Evolutionary conservation across 1,140 invertebrate genomes (phyloP), one percentile per base, ranked within the genome.

Genomic region (Holotrichia oblita): DNA sequence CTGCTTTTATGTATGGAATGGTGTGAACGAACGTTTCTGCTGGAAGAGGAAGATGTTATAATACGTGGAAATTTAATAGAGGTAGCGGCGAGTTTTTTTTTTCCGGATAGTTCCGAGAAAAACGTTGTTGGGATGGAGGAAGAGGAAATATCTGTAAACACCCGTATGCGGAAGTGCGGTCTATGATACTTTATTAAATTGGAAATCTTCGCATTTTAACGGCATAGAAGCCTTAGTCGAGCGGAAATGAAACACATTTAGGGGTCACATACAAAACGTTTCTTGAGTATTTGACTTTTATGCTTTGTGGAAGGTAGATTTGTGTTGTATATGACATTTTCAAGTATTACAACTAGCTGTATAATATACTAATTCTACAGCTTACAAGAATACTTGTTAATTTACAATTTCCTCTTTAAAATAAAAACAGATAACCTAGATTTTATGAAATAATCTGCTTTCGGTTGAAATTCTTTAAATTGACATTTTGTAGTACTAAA

Each of bases 1-100:
- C 17, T 55, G 14, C 48, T 55, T 17, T 14, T n/a, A 55, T 17
- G 12, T 6, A 6, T 17, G 12, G 48, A 20, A 55, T 55, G 14
- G 27, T 34, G 27, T 34, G 27, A 34, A 34, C 27, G 27, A 34
- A 34, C 27, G 4, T 34, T 34, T 34, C 27, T 34, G 27, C 27
- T 34, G 27, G 44, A 55, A 55, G 48, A 6, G 48, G 48, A n/a
- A 17, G n/a, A 4, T 14, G 48, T 17, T 55, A 55, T 55, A 55
- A 55, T 55, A 55, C 48, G 14, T 55, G 48, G 48, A 55, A 55
- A 55, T 55, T 55, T 55, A 55, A 55, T 55, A 55, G 48, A 55
- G 48, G 48, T n/a, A 14, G 48, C 6, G 48, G 4, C 27, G 48
- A 55, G n/a, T n/a, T n/a, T 55, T 55, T 55, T 55, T 55, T 55